Percentiles rank a stretch among this genome's conserved stretches.
Conservation (phyloP, 2,888 invertebrate species). For the Hipparchia sbordonii region DNA sequence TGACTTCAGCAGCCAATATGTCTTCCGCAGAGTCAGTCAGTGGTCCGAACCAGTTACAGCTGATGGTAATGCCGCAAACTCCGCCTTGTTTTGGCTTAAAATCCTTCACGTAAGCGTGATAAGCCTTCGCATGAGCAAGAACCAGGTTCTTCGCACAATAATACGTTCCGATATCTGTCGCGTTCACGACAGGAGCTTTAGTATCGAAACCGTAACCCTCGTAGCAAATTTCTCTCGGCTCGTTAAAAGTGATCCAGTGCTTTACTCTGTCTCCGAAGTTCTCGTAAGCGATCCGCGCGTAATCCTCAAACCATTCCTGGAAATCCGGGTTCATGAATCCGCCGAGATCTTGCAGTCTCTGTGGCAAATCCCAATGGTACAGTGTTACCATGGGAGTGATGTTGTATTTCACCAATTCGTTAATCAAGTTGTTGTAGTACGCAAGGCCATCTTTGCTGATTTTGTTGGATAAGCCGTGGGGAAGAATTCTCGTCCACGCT, state of each 20-base stretch:
- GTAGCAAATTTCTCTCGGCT: constrained; percentile 70
- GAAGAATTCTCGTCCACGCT: constrained; percentile 85
- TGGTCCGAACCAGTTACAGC: constrained; percentile 54
- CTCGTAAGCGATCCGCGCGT: constrained; percentile 68
- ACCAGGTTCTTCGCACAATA: constrained; percentile 76
- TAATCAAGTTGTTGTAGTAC: constrained; percentile 86
- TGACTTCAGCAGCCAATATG: constrained; percentile 55
- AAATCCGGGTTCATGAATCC: constrained; percentile 75
- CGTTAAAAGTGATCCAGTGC: constrained; percentile 84
- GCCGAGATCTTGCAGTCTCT: constrained; percentile 79
- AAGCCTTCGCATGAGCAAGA: constrained; percentile 79
- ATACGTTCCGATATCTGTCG: constrained; percentile 73
- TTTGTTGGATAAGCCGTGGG: constrained; percentile 74
- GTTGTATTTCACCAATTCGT: constrained; percentile 82
- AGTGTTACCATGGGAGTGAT: constrained; percentile 84
- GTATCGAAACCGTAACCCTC: constrained; percentile 68
- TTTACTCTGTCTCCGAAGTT: constrained; percentile 78
- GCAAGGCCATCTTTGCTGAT: constrained; percentile 83
- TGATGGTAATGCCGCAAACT: constrained; percentile 50
- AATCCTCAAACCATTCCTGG: constrained; percentile 75
- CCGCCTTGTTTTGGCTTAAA: constrained; percentile 56
- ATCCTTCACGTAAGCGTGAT: constrained; percentile 63
- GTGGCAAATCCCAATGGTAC: constrained; percentile 82
- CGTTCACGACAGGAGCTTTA: constrained; percentile 61
- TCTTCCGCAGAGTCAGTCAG: constrained; percentile 59